These are phyloP conservation scores for Chondrilla cf. caribensis DNA, from an alignment of 37 sponge, comb jelly and placozoan genomes.

Conservation along the genomic window DNA sequence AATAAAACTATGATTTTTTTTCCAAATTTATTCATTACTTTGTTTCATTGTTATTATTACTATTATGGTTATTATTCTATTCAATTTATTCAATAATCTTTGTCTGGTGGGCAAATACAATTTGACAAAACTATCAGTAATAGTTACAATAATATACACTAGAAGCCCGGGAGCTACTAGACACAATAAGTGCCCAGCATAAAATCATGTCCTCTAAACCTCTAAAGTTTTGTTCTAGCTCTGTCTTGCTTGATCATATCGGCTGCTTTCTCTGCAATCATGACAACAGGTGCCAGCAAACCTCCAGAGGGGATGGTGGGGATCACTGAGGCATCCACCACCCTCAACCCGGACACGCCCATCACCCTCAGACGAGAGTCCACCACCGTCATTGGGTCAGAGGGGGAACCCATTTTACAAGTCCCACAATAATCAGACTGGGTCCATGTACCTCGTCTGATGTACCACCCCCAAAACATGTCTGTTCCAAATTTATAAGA, in stretches of 20 bases:
- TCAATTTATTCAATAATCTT: too few species aligned
- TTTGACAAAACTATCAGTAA: too few species aligned
- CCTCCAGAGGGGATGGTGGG: slow-evolving; percentile 71
- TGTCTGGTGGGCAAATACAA: too few species aligned
- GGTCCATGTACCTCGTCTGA: slow-evolving; percentile 50
- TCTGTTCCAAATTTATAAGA: slow-evolving; percentile 50
- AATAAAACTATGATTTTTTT: too few species aligned
- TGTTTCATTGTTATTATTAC: too few species aligned
- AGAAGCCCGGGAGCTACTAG: too few species aligned
- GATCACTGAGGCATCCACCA: slow-evolving; percentile 90
- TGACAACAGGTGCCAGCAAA: slow-evolving; percentile 65
- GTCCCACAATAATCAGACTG: slow-evolving; percentile 72
- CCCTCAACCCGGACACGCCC: slow-evolving; percentile 64
- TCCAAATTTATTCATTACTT: too few species aligned
- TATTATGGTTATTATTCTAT: too few species aligned
- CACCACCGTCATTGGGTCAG: slow-evolving; percentile 69
- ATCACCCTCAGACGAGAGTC: slow-evolving; percentile 61
- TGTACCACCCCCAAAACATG: slow-evolving; percentile 65
- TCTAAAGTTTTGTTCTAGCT: too few species aligned
- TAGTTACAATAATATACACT: too few species aligned
- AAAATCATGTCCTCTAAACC: too few species aligned
- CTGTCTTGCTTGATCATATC: slow-evolving; percentile 78
- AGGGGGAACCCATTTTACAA: slow-evolving; percentile 72
- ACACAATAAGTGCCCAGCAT: too few species aligned
- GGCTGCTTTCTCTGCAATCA: slow-evolving; percentile 89